Conservation (phyloP, 1,140 invertebrate genomes). For the Episyrphus balteatus region DNA sequence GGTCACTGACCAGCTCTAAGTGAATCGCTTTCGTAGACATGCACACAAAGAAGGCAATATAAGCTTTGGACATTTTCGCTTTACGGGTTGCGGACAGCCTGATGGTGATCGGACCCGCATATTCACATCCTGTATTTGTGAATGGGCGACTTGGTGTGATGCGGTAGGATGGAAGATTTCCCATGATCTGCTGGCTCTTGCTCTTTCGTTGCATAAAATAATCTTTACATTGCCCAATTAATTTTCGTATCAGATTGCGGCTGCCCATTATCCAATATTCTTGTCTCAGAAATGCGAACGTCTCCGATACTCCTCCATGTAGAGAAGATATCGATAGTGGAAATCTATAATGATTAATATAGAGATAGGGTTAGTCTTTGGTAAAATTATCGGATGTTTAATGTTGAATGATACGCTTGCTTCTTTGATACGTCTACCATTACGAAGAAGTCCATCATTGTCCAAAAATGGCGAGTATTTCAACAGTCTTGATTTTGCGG, state of each 20-base stretch:
- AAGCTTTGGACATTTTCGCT: neutral
- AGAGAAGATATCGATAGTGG: neutral
- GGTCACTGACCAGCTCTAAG: too few relatives aligned
- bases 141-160: neutral
- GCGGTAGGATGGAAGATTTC: neutral
- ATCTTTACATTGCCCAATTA: neutral
- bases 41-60: conserved; percentile 1
- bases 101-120: neutral
- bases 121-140: neutral
- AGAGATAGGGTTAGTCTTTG: neutral
- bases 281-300: neutral
- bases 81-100: neutral
- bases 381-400: conserved; percentile 1
- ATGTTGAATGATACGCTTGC: neutral
- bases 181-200: neutral
- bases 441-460: neutral
- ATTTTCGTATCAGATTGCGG: neutral
- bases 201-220: neutral
- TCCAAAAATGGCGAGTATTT: neutral
- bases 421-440: neutral
- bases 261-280: neutral
- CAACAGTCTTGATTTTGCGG: too few relatives aligned
- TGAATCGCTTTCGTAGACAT: too few relatives aligned
- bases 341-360: neutral
- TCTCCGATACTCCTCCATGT: neutral